Evolutionary conservation across 2,797 vertebrate genomes (phyloP).

Genomic region (Numenius phaeopus): DNA sequence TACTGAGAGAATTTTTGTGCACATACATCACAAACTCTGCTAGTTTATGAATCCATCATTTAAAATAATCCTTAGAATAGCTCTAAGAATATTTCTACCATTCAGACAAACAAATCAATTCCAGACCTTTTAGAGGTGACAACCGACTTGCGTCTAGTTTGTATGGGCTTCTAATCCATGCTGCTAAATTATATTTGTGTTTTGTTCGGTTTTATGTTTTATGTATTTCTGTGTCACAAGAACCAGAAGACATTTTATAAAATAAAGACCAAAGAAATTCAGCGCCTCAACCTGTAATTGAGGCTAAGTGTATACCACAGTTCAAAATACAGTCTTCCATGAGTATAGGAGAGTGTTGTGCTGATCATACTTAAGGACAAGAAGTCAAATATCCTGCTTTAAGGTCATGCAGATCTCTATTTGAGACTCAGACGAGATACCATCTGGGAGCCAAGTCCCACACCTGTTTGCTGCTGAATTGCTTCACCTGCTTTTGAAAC

Average conservation of each 20-base stretch:
- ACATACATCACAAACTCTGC: neutral
- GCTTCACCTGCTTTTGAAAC: neutral
- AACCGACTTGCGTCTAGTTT: neutral
- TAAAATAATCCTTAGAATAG: neutral
- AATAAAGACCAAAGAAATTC: neutral
- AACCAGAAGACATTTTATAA: neutral
- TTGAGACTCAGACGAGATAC: neutral
- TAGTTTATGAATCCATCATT: neutral
- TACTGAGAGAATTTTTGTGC: neutral
- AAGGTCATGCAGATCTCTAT: neutral
- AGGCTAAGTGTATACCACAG: neutral
- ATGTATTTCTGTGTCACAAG: neutral
- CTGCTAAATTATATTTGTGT: neutral
- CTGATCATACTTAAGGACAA: neutral
- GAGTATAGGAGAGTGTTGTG: neutral
- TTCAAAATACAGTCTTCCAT: neutral
- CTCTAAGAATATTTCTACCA: neutral
- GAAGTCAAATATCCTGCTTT: neutral
- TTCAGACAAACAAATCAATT: constrained; percentile 1
- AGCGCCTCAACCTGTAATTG: neutral
- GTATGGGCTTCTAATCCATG: neutral
- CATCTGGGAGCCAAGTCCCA: neutral
- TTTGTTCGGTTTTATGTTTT: neutral
- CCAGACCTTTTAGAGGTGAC: neutral
- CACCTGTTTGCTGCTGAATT: neutral